Evolutionary conservation across 2,797 vertebrate species (phyloP), one percentile per base, ranked within the genome.

Genomic region (Propithecus deckenii): DNA sequence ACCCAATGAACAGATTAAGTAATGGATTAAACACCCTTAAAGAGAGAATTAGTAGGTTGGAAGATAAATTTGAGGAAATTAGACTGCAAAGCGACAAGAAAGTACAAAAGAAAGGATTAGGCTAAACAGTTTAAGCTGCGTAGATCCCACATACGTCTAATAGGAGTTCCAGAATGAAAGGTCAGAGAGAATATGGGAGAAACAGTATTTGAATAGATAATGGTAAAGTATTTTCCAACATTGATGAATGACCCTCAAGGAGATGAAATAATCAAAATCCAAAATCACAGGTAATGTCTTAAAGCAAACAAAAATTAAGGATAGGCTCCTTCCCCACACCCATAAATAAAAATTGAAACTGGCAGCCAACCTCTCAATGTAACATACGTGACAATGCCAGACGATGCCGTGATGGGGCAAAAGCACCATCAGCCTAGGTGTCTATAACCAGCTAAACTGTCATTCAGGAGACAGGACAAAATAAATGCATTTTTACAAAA

Each of bases 31-130:
- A 89, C 9, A 92, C 32, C 32, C 35, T 50, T 22, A n/a, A 84
- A 93, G 79, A 93, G 35, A 86, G 75, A 75, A 95, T 86, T 65
- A 25, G 28, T 18, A 59, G 55, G 25, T 41, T 23, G 1, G 63
- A 97, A 96, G 89, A 95, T 71, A 71, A 71, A 80, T 74, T 22
- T 35, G 32, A 88, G 38, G 71, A 97, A 91, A 84, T 79, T 67
- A 86, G 11, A 65, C 8, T 43, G 13, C 2, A 61, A 69, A 83
- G 15, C 8, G 78, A 25, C 61, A 35, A 83, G 28, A 59, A 28
- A 94, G 4, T 55, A 32, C 74, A 50, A 95, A 94, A 87, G 17
- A 63, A 48, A 57, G 30, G 35, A 71, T 41, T 78, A 76, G 12
- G 3, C n/a, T 38, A 86, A 78, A 63, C 28, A 28, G 4, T 71